Base-by-base conservation (phyloP, 2,888 invertebrate species). In the Apamea monoglypha region DNA sequence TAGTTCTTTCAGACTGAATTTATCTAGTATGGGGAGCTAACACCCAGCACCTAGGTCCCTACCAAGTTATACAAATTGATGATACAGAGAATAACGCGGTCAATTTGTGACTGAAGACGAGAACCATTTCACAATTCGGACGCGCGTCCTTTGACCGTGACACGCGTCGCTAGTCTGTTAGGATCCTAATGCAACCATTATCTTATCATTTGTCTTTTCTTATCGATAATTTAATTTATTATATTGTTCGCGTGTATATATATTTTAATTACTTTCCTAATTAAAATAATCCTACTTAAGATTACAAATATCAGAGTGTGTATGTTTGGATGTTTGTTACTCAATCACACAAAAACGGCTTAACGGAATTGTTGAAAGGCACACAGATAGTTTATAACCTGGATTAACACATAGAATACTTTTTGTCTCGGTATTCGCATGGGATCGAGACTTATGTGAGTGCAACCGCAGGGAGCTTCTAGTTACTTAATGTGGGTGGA, bases 41-140 rank as follows among this genome's bases (percentile, higher is more conserved):
- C 29, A 44, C 2, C 68, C 4, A 18, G 1, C 21, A 6, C 2
- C 25, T 66, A 32, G 21, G 29, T 44, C 18, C 18, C 44, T 59
- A 21, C 16, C 18, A 44, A 16, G 7, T 79, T 21, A 14, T 21
- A 25, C 40, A 56, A 36, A 64, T 64, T 73, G 36, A 64, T 73
- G 14, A 56, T 14, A 81, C n/a, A 36, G 18, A 73, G 29, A 66
- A 59, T 59, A 29, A 66, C 36, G 25, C 18, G 74, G 64, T 66
- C 75, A 74, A 82, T 74, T 74, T 82, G 32, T 32, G 40, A 40
- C 64, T 56, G 56, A 25, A 82, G 82, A 40, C 56, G 21, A 81
- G 47, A 16, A 36, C 53, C 44, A 68, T 83, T 68, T 61, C 61
- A 68, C 77, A 76, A 80, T 63, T 29, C 61, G 44, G 53, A 36